Conservation (phyloP, 2,888 invertebrate species). For the Buathra laborator region DNA sequence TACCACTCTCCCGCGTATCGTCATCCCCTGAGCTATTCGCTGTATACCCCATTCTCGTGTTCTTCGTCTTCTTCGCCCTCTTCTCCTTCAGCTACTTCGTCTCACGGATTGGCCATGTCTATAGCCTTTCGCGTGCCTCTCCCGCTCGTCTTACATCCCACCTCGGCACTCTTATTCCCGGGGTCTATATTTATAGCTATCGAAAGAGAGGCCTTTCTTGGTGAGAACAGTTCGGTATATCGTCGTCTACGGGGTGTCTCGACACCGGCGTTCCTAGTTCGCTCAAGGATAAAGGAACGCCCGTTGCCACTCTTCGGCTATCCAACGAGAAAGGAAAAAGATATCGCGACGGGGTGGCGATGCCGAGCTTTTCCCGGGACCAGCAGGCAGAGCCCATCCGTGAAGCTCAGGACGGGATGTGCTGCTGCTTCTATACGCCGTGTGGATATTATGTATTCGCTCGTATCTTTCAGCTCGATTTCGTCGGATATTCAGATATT, state of each 20-base stretch:
- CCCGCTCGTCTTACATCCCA: background rate
- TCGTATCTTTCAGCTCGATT: slow-evolving; percentile 81
- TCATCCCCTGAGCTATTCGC: slow-evolving; percentile 25
- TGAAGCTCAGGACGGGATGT: background rate
- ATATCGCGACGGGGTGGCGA: slow-evolving; percentile 13
- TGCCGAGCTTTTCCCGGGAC: slow-evolving; percentile 7
- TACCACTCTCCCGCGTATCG: background rate
- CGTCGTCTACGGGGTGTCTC: slow-evolving; percentile 66
- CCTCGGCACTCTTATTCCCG: slow-evolving; percentile 39
- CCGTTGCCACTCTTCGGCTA: slow-evolving; percentile 19
- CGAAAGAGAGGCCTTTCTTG: slow-evolving; percentile 3
- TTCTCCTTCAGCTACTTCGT: slow-evolving; percentile 27
- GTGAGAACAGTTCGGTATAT: slow-evolving; percentile 3
- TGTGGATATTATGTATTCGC: slow-evolving; percentile 78
- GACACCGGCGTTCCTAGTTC: slow-evolving; percentile 27
- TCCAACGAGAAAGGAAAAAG: slow-evolving; percentile 28
- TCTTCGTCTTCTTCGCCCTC: slow-evolving; percentile 7
- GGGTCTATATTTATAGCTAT: slow-evolving; percentile 23
- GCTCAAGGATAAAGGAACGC: slow-evolving; percentile 28
- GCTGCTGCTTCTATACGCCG: background rate
- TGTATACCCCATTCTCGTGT: background rate
- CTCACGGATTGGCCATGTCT: slow-evolving; percentile 3
- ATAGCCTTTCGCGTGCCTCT: background rate
- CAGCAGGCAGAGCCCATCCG: background rate
- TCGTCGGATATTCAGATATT: slow-evolving; percentile 77